These are phyloP conservation scores for Psettodes erumei DNA, from an alignment of 2,113 vertebrate species.

Conservation along the genomic window DNA sequence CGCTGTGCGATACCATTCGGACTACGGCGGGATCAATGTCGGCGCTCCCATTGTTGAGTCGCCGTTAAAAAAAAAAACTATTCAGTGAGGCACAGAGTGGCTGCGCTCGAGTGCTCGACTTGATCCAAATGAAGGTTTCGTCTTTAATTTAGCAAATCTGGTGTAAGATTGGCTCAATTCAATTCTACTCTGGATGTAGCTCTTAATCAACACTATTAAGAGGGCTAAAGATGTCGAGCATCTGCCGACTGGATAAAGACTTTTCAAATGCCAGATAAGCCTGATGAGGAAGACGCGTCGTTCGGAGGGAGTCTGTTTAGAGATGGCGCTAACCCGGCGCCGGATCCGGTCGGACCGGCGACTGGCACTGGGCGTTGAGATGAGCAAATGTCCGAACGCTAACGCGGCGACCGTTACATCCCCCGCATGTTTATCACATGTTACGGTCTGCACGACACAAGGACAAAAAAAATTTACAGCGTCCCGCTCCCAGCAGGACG, in stretches of 20 bases:
- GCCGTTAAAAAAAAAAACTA: too few relatives aligned
- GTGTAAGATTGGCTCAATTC: slow-evolving; percentile 28
- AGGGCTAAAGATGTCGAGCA: slow-evolving; percentile 32
- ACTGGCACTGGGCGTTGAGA: too few relatives aligned
- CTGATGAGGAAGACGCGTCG: background rate
- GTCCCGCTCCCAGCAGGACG: background rate
- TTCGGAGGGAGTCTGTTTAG: background rate
- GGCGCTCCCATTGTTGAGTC: background rate
- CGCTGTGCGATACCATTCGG: slow-evolving; percentile 7
- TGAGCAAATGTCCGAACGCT: too few relatives aligned
- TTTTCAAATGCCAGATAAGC: slow-evolving; percentile 4
- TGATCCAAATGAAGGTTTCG: slow-evolving; percentile 29
- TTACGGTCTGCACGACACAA: too few relatives aligned
- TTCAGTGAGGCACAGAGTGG: background rate
- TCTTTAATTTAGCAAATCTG: slow-evolving; percentile 16
- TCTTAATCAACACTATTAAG: slow-evolving; percentile 25
- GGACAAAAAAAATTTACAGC: too few relatives aligned
- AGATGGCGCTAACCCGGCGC: too few relatives aligned
- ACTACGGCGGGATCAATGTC: slow-evolving; percentile 34
- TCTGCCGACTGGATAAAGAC: slow-evolving; percentile 7
- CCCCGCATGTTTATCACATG: too few relatives aligned
- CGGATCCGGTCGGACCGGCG: too few relatives aligned
- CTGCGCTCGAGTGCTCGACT: background rate
- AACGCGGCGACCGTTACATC: too few relatives aligned
- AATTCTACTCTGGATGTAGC: slow-evolving; percentile 21